Evolutionary conservation across 1,140 invertebrate species (phyloP).

Genomic region (Lysiphlebus fabarum): DNA sequence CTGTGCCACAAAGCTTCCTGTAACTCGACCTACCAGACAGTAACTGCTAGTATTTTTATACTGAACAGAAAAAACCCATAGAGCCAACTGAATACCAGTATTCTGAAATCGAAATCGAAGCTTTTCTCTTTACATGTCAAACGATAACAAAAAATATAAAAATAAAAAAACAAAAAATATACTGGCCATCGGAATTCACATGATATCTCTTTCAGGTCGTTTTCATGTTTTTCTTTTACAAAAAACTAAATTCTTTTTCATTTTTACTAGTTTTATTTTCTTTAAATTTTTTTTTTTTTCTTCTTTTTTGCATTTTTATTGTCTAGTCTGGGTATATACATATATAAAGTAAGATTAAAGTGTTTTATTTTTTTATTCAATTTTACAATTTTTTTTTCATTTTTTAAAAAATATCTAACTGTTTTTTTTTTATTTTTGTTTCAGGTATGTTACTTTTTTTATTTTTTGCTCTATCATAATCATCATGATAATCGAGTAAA

Average conservation of each 20-base stretch:
- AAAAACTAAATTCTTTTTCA: neutral
- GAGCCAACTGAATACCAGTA: neutral
- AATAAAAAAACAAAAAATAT: neutral
- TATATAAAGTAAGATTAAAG: neutral
- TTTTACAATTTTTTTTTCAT: neutral
- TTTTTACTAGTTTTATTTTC: neutral
- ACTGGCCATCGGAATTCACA: neutral
- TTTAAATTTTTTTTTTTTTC: neutral
- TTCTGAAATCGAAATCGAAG: constrained; percentile 9
- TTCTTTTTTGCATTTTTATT: neutral
- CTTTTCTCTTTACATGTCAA: neutral
- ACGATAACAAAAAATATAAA: neutral
- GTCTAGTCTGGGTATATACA: neutral
- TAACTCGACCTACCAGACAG: constrained; percentile 1
- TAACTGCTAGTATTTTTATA: constrained; percentile 9
- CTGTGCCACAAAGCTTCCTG: neutral
- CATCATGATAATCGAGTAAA: no score
- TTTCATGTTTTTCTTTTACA: constrained; percentile 5
- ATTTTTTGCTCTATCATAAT: no score
- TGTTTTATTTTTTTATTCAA: neutral
- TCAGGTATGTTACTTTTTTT: constrained; percentile 19
- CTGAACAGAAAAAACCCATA: neutral
- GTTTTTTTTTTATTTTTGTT: constrained; percentile 13
- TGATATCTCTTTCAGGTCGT: constrained; percentile 3
- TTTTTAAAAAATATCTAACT: neutral